Base-by-base conservation (phyloP, 1,140 invertebrate genomes). In the Calephelis virginiensis region DNA sequence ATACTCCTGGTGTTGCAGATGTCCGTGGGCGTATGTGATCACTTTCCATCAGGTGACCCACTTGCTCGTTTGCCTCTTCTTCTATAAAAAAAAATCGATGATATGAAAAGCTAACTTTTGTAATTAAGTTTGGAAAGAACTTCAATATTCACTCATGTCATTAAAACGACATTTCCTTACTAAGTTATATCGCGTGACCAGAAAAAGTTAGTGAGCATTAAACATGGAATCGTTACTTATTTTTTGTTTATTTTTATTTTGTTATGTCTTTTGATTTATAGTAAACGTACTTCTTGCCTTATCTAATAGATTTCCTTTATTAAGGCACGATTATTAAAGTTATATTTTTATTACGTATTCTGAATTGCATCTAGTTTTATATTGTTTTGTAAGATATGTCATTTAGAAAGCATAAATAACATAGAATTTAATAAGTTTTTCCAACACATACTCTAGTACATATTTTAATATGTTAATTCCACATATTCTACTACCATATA, bases 211-310 rank as follows among this genome's bases (percentile, higher is more conserved):
- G 63, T 14, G 40, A 64, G 50, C 48, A 37, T 48, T 61, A 43
- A 43, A 17, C 60, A 49, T 53, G 28, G n/a, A 48, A 37, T 50
- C 37, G 63, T 40, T 43, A 45, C 40, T 11, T 43, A 61, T 61
- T 49, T 53, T 64, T 40, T 64, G 63, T 46, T 37, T 37, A 17
- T 62, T 62, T 62, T 62, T 40, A 13, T 64, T 64, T 64, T 43
- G 50, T 64, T 49, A 45, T 17, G 40, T 64, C 63, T 64, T 50
- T 64, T 64, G 49, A 64, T 64, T 56, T 64, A 64, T 64, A 64
- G 40, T 56, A 40, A 64, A 13, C 12, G 49, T 40, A 53, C 40
- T 45, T 28, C 10, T 9, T 48, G 50, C 63, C 49, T 38, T 53
- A 64, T 50, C 45, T 63, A 17, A 28, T 63, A 63, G 45, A 37